These are phyloP conservation scores for Drosophila recens DNA, from an alignment of 2,888 invertebrate species.

Conservation along the genomic window DNA sequence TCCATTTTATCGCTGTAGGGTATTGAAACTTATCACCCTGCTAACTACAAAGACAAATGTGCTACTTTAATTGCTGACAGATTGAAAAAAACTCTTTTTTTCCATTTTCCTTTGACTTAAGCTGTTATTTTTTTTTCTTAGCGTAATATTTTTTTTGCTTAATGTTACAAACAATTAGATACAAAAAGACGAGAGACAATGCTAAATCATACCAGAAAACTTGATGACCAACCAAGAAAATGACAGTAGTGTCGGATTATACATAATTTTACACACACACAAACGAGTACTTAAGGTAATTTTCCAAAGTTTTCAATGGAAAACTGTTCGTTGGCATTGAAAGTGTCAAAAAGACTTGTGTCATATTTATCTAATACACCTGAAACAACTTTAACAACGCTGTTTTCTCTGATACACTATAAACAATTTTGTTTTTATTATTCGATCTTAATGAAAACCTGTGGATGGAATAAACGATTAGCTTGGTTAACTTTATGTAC, in stretches of 20 bases:
- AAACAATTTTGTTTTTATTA: not conserved
- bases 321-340: constrained; percentile 50
- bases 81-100: constrained; percentile 41
- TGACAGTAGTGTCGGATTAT: constrained; percentile 24
- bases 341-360: not conserved
- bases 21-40: constrained; percentile 59
- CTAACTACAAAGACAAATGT: constrained; percentile 54
- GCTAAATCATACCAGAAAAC: constrained; percentile 45
- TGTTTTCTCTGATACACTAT: not conserved
- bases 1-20: not conserved
- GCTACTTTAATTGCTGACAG: constrained; percentile 78
- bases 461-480: not conserved
- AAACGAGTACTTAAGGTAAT: constrained; percentile 15
- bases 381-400: not conserved
- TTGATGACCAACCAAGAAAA: constrained; percentile 52
- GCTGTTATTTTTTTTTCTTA: constrained; percentile 34
- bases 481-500: not conserved
- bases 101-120: constrained; percentile 55
- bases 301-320: constrained; percentile 47
- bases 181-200: constrained; percentile 58
- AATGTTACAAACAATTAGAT: constrained; percentile 76
- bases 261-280: constrained; percentile 5
- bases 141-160: constrained; percentile 17
- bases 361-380: not conserved
- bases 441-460: not conserved